Percentiles rank a stretch among this genome's conserved stretches.
These are phyloP conservation scores for Polymixis lichenea DNA, from an alignment of 2,888 invertebrate genomes.

Conservation along the genomic window DNA sequence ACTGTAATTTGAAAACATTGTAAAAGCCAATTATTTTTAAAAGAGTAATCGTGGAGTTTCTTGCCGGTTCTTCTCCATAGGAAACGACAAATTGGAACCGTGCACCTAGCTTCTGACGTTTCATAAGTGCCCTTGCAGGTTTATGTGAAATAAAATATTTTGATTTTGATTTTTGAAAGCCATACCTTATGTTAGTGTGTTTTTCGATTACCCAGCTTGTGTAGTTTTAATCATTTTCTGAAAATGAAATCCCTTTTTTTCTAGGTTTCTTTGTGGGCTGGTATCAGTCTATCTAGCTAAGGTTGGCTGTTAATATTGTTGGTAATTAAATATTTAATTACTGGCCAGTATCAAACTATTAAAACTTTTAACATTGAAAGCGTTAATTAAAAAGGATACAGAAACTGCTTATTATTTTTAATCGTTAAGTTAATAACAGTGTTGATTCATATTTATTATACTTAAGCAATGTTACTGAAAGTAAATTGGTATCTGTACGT, in stretches of 20 bases:
- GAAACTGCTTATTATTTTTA: constrained; percentile 11
- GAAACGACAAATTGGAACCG: no score
- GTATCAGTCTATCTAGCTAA: background rate
- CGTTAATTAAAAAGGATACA: constrained; percentile 7
- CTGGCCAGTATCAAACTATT: background rate
- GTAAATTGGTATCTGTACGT: background rate
- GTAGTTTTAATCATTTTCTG: background rate
- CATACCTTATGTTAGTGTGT: no score
- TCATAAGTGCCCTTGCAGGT: no score
- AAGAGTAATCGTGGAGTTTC: no score
- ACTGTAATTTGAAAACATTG: no score
- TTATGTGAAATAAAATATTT: no score
- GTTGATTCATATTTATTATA: background rate
- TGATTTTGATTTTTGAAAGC: no score
- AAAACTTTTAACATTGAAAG: constrained; percentile 7
- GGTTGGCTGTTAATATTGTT: background rate
- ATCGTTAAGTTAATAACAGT: constrained; percentile 17
- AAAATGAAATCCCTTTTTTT: background rate
- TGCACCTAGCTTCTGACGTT: no score
- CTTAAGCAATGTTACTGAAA: background rate
- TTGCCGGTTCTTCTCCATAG: no score
- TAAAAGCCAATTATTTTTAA: no score
- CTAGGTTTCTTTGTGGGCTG: no score
- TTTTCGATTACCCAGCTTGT: no score
- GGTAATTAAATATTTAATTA: constrained; percentile 1